phyloP scores from a whole-genome alignment of 2,888 invertebrate species.

The Parthenolecanium corni region DNA sequence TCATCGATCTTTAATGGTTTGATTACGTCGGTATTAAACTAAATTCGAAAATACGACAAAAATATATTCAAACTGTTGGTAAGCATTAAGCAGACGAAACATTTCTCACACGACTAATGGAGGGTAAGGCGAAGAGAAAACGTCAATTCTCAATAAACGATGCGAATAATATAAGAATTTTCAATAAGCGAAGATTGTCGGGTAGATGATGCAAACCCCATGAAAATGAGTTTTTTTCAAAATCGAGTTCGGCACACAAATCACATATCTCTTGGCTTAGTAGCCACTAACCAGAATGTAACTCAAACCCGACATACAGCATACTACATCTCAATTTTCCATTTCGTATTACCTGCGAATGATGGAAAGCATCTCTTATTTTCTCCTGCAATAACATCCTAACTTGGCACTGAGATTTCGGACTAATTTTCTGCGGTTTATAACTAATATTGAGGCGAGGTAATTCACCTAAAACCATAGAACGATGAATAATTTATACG shows the following conservation, averaged over 20 bases:
- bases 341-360: slow-evolving; percentile 82
- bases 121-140: slow-evolving; percentile 5
- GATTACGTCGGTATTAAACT: slow-evolving; percentile 97
- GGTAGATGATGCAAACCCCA: too few relatives aligned
- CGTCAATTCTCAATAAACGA: too few relatives aligned
- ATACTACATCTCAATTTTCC: too few relatives aligned
- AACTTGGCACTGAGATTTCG: slow-evolving; percentile 83
- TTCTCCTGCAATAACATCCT: slow-evolving; percentile 88
- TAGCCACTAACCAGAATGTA: too few relatives aligned
- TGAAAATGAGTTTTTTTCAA: too few relatives aligned
- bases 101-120: not conserved
- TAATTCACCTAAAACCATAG: slow-evolving; percentile 47
- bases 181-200: too few relatives aligned
- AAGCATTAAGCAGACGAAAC: not conserved
- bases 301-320: too few relatives aligned
- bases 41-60: slow-evolving; percentile 34
- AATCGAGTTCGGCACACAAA: too few relatives aligned
- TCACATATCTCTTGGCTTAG: too few relatives aligned
- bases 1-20: slow-evolving; percentile 94
- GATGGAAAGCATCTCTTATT: slow-evolving; percentile 92
- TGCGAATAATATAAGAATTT: too few relatives aligned
- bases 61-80: slow-evolving; percentile 29
- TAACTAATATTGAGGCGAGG: slow-evolving; percentile 95
- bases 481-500: not conserved
- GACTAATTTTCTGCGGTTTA: slow-evolving; percentile 99